These are phyloP conservation scores for Lycia hirtaria DNA, from an alignment of 2,888 invertebrate species.

Conservation along the genomic window DNA sequence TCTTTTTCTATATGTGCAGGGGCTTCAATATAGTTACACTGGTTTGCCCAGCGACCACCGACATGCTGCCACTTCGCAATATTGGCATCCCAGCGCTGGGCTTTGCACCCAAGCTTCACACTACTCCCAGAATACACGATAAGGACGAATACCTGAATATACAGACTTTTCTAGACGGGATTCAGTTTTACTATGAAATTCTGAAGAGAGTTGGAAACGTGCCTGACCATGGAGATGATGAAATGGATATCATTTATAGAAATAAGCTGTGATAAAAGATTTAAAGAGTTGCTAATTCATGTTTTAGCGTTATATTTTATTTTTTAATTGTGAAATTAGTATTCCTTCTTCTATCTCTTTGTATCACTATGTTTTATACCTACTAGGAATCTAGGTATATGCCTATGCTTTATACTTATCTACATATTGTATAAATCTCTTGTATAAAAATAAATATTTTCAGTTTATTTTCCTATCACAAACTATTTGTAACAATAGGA, in stretches of 20 bases:
- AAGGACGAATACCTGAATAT: slow-evolving; percentile 64
- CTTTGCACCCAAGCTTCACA: slow-evolving; percentile 59
- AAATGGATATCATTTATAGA: background rate
- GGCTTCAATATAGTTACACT: slow-evolving; percentile 53
- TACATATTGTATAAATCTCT: too few species aligned
- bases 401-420: too few species aligned
- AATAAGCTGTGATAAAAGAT: background rate
- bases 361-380: too few species aligned
- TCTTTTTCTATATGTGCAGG: slow-evolving; percentile 48
- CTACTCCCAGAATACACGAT: slow-evolving; percentile 52
- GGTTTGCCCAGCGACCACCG: slow-evolving; percentile 63
- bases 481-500: too few species aligned
- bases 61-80: slow-evolving; percentile 60
- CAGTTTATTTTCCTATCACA: too few species aligned
- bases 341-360: too few species aligned
- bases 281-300: background rate
- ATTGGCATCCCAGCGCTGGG: slow-evolving; percentile 66
- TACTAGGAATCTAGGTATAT: too few species aligned
- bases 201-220: slow-evolving; percentile 48
- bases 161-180: slow-evolving; percentile 59
- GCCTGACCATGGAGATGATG: slow-evolving; percentile 1
- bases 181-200: slow-evolving; percentile 60
- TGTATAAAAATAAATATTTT: too few species aligned
- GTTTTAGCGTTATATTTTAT: too few species aligned
- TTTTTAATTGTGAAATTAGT: too few species aligned